Base-by-base conservation (phyloP, 1,140 invertebrate genomes). In the Plutomurus gul region DNA sequence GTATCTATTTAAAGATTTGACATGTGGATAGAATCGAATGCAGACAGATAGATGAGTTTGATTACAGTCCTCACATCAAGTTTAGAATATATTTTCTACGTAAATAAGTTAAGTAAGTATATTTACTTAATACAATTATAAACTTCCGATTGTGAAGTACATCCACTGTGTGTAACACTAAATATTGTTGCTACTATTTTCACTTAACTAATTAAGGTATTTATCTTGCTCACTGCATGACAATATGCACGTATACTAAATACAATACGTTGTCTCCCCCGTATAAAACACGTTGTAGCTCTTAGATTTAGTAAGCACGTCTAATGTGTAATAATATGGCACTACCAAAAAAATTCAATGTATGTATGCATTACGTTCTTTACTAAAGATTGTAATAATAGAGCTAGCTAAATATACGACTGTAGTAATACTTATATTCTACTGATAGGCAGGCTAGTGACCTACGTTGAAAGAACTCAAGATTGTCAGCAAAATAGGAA, bases 401-500 rank as follows among this genome's bases (percentile, higher is more conserved):
- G 6, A 49, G 46, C n/a, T n/a, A n/a, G n/a, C n/a, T 49, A 16
- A n/a, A 49, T n/a, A n/a, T n/a, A 3, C 20, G 4, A 20, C 46
- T 18, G n/a, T 49, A 20, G 11, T 20, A n/a, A 49, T 47, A 47
- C 18, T 47, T 47, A 18, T 18, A 51, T 11, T 51, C 20, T 51
- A 51, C 20, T 51, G 10, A 22, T 51, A 25, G 47, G 47, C 47
- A 51, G 43, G 36, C 30, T 65, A n/a, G 36, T 65, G 25, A 60
- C 36, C 18, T 43, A 43, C 1, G 39, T 16, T 33, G 56, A 65
- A 65, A 65, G 30, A 33, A 65, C 56, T 65, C 27, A 65, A 65
- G 56, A 65, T 65, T 65, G 56, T 65, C 56, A 65, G 56, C 56
- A 65, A 65, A 65, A 65, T 65, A 65, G 56, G 56, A 65, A 65